phyloP scores from a whole-genome alignment of 2,113 vertebrate genomes.

The Eudyptes chrysolophus region DNA sequence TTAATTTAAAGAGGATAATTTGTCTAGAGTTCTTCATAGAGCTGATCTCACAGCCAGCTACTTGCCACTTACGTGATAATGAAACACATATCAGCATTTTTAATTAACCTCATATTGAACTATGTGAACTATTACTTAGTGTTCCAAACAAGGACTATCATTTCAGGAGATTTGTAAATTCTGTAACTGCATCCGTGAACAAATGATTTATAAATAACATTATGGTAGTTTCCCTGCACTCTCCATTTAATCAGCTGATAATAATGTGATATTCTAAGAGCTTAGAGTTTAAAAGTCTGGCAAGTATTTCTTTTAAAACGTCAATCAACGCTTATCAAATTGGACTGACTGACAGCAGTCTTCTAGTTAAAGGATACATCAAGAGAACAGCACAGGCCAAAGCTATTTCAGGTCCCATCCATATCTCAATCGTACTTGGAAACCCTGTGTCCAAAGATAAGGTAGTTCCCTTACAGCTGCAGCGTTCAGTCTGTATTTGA shows the following conservation, averaged over 20 bases:
- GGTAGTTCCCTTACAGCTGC: background rate
- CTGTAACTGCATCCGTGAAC: background rate
- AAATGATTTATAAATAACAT: background rate
- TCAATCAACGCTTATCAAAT: background rate
- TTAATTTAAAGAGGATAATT: background rate
- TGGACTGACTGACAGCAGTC: background rate
- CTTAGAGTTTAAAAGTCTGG: background rate
- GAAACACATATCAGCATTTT: background rate
- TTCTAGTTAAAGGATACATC: background rate
- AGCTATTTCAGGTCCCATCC: background rate
- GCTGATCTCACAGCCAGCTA: background rate
- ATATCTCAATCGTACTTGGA: background rate
- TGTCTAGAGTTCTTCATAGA: background rate
- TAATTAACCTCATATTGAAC: conserved; percentile 9
- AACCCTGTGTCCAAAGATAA: background rate
- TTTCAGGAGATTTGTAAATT: background rate
- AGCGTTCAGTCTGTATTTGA: background rate
- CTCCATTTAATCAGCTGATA: background rate
- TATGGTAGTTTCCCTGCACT: background rate
- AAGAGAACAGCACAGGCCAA: background rate
- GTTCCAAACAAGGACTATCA: background rate
- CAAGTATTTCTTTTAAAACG: background rate
- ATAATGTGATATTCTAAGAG: background rate
- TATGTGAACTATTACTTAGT: background rate
- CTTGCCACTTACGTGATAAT: background rate